Percentiles rank a stretch among this genome's conserved stretches.
Conservation (phyloP, 1,140 invertebrate genomes). For the Drosophila ficusphila region DNA sequence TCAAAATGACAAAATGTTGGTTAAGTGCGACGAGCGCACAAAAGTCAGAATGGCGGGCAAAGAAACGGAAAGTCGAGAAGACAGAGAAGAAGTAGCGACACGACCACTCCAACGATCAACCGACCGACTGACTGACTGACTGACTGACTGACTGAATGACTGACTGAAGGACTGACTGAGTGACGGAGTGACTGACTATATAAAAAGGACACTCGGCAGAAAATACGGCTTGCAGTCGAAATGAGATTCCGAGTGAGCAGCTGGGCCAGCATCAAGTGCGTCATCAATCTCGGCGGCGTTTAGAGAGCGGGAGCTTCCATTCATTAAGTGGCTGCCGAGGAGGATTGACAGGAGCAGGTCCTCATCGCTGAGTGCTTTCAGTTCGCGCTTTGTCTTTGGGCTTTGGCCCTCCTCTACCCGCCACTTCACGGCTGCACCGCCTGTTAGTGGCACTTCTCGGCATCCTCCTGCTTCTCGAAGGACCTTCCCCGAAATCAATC, state of each 20-base stretch:
- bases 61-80: constrained; percentile 9
- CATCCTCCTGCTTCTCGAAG: constrained; percentile 24
- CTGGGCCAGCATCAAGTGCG: constrained; percentile 69
- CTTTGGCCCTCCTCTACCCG: background rate
- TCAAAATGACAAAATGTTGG: constrained; percentile 80
- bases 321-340: constrained; percentile 60
- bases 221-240: constrained; percentile 46
- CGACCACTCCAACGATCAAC: constrained; percentile 53
- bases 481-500: constrained; percentile 58
- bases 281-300: constrained; percentile 71
- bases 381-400: constrained; percentile 75
- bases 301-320: constrained; percentile 55
- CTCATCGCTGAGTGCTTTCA: constrained; percentile 61
- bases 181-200: constrained; percentile 45
- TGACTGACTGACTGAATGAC: constrained; percentile 47
- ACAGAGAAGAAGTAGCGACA: constrained; percentile 25
- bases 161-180: constrained; percentile 44
- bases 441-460: constrained; percentile 70
- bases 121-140: constrained; percentile 43
- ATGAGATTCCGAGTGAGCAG: constrained; percentile 30
- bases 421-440: constrained; percentile 55
- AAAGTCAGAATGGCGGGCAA: constrained; percentile 40
- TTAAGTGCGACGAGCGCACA: constrained; percentile 57
- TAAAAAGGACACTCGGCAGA: constrained; percentile 50
- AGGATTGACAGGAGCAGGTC: constrained; percentile 13